These are phyloP conservation scores for Dipus sagitta DNA, from an alignment of 2,797 vertebrate species.

Conservation along the genomic window DNA sequence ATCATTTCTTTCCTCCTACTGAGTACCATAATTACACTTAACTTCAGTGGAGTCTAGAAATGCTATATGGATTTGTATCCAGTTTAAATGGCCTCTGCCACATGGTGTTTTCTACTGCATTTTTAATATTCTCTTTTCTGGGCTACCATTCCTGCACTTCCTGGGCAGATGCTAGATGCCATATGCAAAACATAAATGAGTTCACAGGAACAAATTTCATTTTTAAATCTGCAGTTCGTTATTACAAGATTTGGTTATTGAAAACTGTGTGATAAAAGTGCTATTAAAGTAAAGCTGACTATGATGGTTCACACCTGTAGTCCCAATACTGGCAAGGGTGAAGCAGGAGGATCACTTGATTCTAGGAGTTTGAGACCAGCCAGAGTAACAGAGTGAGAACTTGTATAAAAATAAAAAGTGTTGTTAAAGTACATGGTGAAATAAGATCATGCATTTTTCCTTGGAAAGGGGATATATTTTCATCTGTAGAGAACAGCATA, in stretches of 20 bases:
- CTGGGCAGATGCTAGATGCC: not conserved
- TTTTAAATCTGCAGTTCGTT: not conserved
- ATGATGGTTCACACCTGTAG: not conserved
- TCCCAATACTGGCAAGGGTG: not conserved
- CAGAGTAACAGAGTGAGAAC: not conserved
- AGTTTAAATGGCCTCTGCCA: not conserved
- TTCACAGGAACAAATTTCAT: not conserved
- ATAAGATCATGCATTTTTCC: not conserved
- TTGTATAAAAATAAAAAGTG: not conserved
- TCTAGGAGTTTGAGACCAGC: not conserved
- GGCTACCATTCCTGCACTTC: not conserved
- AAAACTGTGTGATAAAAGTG: not conserved
- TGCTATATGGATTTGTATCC: not conserved
- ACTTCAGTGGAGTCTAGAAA: not conserved
- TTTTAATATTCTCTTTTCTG: constrained; percentile 8
- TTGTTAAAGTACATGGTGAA: not conserved
- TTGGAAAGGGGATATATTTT: not conserved
- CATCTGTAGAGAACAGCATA: not conserved
- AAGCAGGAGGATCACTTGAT: not conserved
- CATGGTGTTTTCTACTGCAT: not conserved
- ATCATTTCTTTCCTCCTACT: not conserved
- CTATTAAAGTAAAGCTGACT: not conserved
- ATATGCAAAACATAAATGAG: not conserved
- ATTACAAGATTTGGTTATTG: not conserved
- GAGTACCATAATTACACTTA: not conserved